These are phyloP conservation scores for Amitus sp. DNA, from an alignment of 2,888 invertebrate species.

Conservation along the genomic window DNA sequence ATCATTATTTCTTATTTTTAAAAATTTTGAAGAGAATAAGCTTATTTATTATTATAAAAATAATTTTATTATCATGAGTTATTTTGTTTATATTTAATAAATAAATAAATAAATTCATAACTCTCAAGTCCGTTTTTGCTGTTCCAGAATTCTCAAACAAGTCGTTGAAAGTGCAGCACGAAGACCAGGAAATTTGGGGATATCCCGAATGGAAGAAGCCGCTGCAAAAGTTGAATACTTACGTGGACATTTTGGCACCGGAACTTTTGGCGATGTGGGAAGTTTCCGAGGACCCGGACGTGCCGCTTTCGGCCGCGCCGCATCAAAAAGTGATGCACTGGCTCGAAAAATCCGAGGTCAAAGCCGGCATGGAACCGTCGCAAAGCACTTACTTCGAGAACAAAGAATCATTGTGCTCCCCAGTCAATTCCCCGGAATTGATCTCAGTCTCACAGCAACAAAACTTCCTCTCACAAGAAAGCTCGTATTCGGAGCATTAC, in stretches of 20 bases:
- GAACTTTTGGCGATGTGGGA: conserved; percentile 59
- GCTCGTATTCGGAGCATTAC: conserved; percentile 44
- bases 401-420: conserved; percentile 30
- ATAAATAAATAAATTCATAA: too few relatives aligned
- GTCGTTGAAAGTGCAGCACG: conserved; percentile 27
- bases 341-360: conserved; percentile 48
- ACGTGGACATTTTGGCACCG: conserved; percentile 57
- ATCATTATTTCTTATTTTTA: too few relatives aligned
- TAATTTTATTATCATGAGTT: too few relatives aligned
- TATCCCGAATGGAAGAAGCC: conserved; percentile 53
- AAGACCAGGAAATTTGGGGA: conserved; percentile 8
- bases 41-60: too few relatives aligned
- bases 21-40: too few relatives aligned
- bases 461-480: conserved; percentile 42
- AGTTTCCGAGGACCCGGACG: conserved; percentile 48
- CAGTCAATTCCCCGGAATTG: conserved; percentile 50
- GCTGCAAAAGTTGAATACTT: conserved; percentile 48
- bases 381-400: conserved; percentile 15
- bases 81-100: too few relatives aligned
- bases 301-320: conserved; percentile 45
- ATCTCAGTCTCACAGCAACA: conserved; percentile 47
- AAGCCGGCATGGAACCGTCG: conserved; percentile 7
- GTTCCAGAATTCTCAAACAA: conserved; percentile 35
- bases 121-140: too few relatives aligned
- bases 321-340: conserved; percentile 59